phyloP scores from a whole-genome alignment of 2,797 vertebrate genomes.

The Pipistrellus pipistrellus region DNA sequence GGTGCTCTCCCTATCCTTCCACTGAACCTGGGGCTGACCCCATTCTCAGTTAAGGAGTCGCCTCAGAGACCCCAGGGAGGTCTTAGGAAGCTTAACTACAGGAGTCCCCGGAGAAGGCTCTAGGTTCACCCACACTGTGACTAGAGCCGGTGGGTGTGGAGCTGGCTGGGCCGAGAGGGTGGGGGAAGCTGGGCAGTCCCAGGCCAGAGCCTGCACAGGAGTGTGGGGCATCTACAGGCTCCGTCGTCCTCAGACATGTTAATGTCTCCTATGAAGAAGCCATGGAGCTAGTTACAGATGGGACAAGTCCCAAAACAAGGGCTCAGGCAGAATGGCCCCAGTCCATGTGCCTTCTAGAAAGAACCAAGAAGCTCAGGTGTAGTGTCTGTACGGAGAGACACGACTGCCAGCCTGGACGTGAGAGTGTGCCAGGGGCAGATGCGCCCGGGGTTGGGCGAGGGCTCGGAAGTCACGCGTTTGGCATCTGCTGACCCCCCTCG shows the following conservation, averaged over 20 bases:
- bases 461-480: rapidly evolving
- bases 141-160: neutral
- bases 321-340: neutral
- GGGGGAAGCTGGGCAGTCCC: neutral
- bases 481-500: rapidly evolving
- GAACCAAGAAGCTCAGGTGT: neutral
- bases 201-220: neutral
- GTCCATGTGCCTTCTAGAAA: neutral
- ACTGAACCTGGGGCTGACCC: rapidly evolving
- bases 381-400: neutral
- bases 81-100: neutral
- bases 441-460: rapidly evolving
- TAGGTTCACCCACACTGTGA: neutral
- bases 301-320: neutral
- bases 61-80: neutral
- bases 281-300: neutral
- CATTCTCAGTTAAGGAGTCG: too few species aligned
- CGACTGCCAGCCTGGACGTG: rapidly evolving
- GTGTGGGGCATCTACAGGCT: neutral
- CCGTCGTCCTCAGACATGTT: neutral
- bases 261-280: neutral
- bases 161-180: rapidly evolving
- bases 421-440: rapidly evolving
- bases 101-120: too few species aligned
- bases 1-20: too few species aligned